A percentile compares a stretch with the other conserved stretches of the same genome.
These are phyloP conservation scores for Hesperia comma DNA, from an alignment of 2,888 invertebrate species.

Conservation along the genomic window DNA sequence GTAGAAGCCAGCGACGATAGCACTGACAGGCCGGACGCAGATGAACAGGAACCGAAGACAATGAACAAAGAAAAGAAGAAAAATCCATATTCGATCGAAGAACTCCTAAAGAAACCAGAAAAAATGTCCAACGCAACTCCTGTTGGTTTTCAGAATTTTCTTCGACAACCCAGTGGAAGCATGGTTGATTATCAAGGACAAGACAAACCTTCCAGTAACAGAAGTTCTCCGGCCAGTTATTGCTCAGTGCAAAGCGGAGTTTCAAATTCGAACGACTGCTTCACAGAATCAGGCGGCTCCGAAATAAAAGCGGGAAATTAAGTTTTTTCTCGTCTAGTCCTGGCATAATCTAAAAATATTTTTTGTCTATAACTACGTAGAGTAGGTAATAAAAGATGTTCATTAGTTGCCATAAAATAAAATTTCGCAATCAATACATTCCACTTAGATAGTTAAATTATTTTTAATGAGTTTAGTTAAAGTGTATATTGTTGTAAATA, in stretches of 20 bases:
- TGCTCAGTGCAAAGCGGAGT: constrained; percentile 72
- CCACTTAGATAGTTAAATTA: constrained; percentile 38
- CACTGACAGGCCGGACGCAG: constrained; percentile 78
- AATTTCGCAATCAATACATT: constrained; percentile 16
- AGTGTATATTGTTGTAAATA: constrained; percentile 31
- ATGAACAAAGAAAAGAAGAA: constrained; percentile 84
- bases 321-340: constrained; percentile 37
- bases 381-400: constrained; percentile 21
- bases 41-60: constrained; percentile 66
- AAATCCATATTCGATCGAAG: constrained; percentile 95
- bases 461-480: constrained; percentile 27
- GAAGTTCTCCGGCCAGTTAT: constrained; percentile 77
- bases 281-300: constrained; percentile 65
- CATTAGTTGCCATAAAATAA: constrained; percentile 32
- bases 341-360: constrained; percentile 10
- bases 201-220: constrained; percentile 65
- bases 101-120: constrained; percentile 91
- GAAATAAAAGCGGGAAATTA: constrained; percentile 75
- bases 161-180: constrained; percentile 85
- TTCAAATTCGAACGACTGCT: constrained; percentile 76
- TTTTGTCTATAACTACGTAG: constrained; percentile 9
- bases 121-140: constrained; percentile 78
- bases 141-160: constrained; percentile 70
- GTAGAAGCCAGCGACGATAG: constrained; percentile 86
- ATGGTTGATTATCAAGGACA: constrained; percentile 77